Conservation (phyloP, 2,888 invertebrate species). For the Hyppa rectilinea region DNA sequence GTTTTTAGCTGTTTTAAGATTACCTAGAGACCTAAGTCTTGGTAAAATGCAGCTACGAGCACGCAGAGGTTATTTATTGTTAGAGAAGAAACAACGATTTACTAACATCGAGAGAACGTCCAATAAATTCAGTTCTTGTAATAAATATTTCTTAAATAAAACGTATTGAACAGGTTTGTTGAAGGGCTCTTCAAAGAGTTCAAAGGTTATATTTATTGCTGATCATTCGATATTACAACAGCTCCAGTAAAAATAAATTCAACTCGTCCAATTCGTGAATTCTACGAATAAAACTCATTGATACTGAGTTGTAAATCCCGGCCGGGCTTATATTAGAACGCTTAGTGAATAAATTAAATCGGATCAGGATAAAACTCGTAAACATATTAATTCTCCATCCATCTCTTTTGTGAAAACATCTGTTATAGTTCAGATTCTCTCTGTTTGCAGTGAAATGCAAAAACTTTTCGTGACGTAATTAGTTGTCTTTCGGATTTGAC, state of each 20-base stretch:
- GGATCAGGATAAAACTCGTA: conserved; percentile 9
- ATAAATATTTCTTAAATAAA: conserved; percentile 18
- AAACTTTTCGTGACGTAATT: conserved; percentile 74
- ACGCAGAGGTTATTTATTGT: background rate
- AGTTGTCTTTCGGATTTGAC: conserved; percentile 75
- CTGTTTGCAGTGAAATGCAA: conserved; percentile 50
- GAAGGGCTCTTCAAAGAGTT: conserved; percentile 34
- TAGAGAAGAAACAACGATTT: conserved; percentile 9
- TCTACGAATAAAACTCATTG: conserved; percentile 45
- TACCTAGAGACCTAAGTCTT: background rate
- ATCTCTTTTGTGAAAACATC: conserved; percentile 11
- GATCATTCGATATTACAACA: conserved; percentile 41
- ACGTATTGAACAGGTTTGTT: conserved; percentile 25
- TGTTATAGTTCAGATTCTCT: conserved; percentile 3
- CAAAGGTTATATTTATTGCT: conserved; percentile 38
- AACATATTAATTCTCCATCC: conserved; percentile 35
- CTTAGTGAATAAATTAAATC: conserved; percentile 42
- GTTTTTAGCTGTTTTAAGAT: background rate
- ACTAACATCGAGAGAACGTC: background rate
- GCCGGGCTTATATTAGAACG: conserved; percentile 47
- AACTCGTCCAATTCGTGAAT: conserved; percentile 35
- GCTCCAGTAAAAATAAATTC: conserved; percentile 32
- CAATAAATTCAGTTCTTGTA: conserved; percentile 14
- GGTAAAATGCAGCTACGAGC: background rate
- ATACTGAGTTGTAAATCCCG: conserved; percentile 35